Conservation (phyloP, 1,140 invertebrate genomes). For the Scaptomyza hsui region DNA sequence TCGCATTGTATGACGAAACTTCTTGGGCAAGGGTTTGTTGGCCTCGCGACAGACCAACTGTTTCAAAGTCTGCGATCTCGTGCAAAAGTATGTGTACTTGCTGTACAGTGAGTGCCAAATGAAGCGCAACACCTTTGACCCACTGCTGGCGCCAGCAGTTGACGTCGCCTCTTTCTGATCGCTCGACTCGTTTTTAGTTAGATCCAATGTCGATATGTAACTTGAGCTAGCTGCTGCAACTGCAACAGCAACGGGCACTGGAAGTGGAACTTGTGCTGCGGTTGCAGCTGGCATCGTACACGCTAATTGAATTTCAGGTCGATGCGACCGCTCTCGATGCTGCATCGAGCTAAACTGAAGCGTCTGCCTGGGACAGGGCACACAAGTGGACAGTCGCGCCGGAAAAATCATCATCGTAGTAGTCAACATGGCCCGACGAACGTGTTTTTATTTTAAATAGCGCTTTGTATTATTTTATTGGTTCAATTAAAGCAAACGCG, state of each 20-base stretch:
- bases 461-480: conserved; percentile 80
- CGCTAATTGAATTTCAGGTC: conserved; percentile 9
- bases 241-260: conserved; percentile 29
- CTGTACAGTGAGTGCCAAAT: conserved; percentile 75
- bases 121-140: conserved; percentile 71
- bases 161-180: conserved; percentile 30
- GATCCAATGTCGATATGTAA: conserved; percentile 67
- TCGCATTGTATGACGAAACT: conserved; percentile 70
- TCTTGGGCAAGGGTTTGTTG: conserved; percentile 79
- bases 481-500: conserved; percentile 67
- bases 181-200: conserved; percentile 39
- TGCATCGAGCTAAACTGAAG: conserved; percentile 60
- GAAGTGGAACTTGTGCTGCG: background rate
- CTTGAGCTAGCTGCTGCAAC: conserved; percentile 34
- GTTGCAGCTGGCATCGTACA: conserved; percentile 43
- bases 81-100: conserved; percentile 70
- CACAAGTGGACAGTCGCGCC: conserved; percentile 47
- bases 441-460: conserved; percentile 61
- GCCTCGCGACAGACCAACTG: conserved; percentile 69
- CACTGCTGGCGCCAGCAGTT: conserved; percentile 31
- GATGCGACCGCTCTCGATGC: conserved; percentile 59
- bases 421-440: conserved; percentile 43
- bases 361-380: conserved; percentile 18
- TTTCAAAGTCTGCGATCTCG: conserved; percentile 61
- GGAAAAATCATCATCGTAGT: conserved; percentile 66